Evolutionary conservation across 2,797 vertebrate species (phyloP), one percentile per base, ranked within the genome.

Genomic region (Chromobotia macracanthus): DNA sequence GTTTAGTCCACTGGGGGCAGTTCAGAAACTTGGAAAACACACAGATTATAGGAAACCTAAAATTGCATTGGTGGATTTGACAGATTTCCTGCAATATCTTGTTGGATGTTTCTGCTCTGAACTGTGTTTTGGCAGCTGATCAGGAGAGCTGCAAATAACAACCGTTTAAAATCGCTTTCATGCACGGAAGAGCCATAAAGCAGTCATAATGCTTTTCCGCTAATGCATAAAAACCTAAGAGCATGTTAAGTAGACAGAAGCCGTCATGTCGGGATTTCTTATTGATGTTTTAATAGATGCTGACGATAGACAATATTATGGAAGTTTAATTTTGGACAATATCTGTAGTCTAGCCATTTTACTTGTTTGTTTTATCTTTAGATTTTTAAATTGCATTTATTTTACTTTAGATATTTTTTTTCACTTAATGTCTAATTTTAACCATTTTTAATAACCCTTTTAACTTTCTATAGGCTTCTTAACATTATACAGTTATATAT

Each of bases 201-300:
- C 31, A 64, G 48, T 41, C 41, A 56, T 82, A 74, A 84, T 74
- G 69, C 10, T 18, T 61, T 82, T 80, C 63, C 12, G 31, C 83
- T 81, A 70, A 84, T 79, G 74, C 83, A 71, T 48, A 44, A 64
- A 63, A 67, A 61, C 69, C 56, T 38, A 70, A 77, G 61, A 72
- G 28, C 74, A 77, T n/a, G 55, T 65, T 64, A 69, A 48, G 77
- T 41, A 75, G 60, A 35, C 31, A 50, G 44, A 68, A 72, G 58
- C 41, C 53, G 44, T 72, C 38, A 53, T 41, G 51, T 72, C 60
- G 18, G 46, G 38, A 48, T 73, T 31, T 21, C 1, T 61, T 58
- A 50, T 58, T 38, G 38, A 58, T 25, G 64, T 48, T 78, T 31
- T 60, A 80, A 64, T 35, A 48, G 31, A 78, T 61, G 41, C 65